phyloP scores from a whole-genome alignment of 2,797 vertebrate species.

The Apogon talboti region DNA sequence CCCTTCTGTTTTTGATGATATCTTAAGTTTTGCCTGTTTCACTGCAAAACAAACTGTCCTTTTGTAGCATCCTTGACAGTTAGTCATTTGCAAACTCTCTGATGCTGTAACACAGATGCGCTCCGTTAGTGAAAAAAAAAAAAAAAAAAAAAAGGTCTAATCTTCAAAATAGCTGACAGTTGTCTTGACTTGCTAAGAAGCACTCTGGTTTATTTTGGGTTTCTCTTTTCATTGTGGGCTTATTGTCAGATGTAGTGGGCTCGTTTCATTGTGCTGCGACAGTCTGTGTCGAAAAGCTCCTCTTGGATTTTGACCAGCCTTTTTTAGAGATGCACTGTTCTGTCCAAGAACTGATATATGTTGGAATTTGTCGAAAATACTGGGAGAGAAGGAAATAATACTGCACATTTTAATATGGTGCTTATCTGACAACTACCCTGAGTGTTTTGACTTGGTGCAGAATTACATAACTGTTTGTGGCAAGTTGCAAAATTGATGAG shows the following conservation, averaged over 20 bases:
- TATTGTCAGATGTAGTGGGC: slow-evolving; percentile 12
- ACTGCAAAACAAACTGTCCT: slow-evolving; percentile 16
- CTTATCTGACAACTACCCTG: slow-evolving; percentile 14
- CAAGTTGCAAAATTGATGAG: slow-evolving; percentile 6
- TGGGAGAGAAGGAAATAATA: background rate
- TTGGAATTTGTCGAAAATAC: slow-evolving; percentile 6
- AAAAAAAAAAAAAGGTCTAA: slow-evolving; percentile 21
- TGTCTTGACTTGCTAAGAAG: slow-evolving; percentile 36
- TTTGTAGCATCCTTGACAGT: slow-evolving; percentile 35
- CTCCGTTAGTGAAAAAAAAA: slow-evolving; percentile 14
- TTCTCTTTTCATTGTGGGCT: slow-evolving; percentile 29
- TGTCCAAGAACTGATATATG: background rate
- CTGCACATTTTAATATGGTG: background rate
- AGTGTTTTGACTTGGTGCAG: slow-evolving; percentile 34
- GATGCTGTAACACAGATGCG: slow-evolving; percentile 35
- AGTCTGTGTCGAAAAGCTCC: slow-evolving; percentile 8
- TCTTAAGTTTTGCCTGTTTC: slow-evolving; percentile 20
- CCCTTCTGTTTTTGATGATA: slow-evolving; percentile 33
- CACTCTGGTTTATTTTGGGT: slow-evolving; percentile 37
- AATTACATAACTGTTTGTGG: slow-evolving; percentile 44
- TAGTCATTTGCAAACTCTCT: slow-evolving; percentile 36
- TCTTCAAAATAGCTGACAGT: slow-evolving; percentile 56
- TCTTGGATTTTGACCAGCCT: slow-evolving; percentile 12
- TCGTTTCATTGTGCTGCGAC: slow-evolving; percentile 12
- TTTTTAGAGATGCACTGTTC: slow-evolving; percentile 1